Evolutionary conservation across 2,888 invertebrate genomes (phyloP), one percentile per base, ranked within the genome.

Genomic region (Rhorus exstirpatorius): DNA sequence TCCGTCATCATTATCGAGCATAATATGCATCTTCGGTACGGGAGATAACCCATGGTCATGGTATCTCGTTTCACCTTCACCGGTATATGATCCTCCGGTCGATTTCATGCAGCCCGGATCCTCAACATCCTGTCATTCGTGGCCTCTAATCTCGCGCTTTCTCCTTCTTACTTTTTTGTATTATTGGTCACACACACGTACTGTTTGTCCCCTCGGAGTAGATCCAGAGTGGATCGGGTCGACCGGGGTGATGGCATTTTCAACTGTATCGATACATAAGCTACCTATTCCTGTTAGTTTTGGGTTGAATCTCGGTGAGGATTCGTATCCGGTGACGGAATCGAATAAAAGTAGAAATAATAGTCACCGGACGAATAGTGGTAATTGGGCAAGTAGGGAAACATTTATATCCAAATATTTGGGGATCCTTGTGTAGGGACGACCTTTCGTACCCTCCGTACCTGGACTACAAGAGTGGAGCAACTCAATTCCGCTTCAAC

Each of bases 1-100:
- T 91, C 90, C 90, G 89, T 89, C 90, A 87, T 89, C 87, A 88
- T 91, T 91, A 91, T 91, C 90, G 87, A 88, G 85, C 86, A n/a
- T n/a, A n/a, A 87, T 87, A 88, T 26, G 26, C 88, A 92, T 92
- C 90, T 90, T 89, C 88, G 86, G 83, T 86, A 85, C 83, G 83
- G 84, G 77, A 75, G 86, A 85, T 86, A 85, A 84, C 83, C 84
- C 83, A 83, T 84, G 83, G 84, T 85, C 86, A n/a, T n/a, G n/a
- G n/a, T n/a, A n/a, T 84, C 84, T 85, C 85, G 83, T 86, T 87
- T 85, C 84, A 79, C 67, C 76, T 68, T 65, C 49, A 12, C 26
- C 67, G 68, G 14, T 63, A 65, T 58, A 71, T 60, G 24, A 49
- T 72, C 41, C 49, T 67, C 55, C n/a, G 19, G 44, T 38, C 14